Evolutionary conservation across 1,140 invertebrate genomes (phyloP).

Genomic region (Drosophila bocqueti): DNA sequence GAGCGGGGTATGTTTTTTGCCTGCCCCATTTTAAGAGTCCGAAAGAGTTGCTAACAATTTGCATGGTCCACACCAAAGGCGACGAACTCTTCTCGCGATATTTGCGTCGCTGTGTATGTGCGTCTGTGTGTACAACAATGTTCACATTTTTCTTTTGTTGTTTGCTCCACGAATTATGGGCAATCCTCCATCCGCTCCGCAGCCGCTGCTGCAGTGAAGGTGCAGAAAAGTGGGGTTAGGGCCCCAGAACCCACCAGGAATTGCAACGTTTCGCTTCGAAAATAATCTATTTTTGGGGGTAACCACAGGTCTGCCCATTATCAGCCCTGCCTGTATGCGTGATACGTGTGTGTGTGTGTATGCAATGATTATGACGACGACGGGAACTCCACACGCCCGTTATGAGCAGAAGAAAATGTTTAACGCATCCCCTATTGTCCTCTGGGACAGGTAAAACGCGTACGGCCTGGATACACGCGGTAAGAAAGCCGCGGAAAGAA

Average conservation of each 20-base stretch:
- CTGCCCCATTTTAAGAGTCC: background rate
- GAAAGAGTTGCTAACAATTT: constrained; percentile 38
- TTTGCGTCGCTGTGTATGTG: constrained; percentile 54
- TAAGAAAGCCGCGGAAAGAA: constrained; percentile 57
- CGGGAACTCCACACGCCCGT: constrained; percentile 32
- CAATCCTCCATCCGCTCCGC: constrained; percentile 41
- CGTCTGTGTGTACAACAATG: constrained; percentile 75
- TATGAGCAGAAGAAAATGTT: constrained; percentile 29
- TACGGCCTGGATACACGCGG: constrained; percentile 25
- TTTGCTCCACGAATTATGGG: constrained; percentile 78
- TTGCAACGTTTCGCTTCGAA: constrained; percentile 38
- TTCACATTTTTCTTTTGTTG: constrained; percentile 81
- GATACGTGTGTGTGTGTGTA: constrained; percentile 29
- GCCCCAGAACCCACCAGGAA: constrained; percentile 38
- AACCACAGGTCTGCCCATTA: constrained; percentile 38
- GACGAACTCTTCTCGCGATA: constrained; percentile 64
- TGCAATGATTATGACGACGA: constrained; percentile 43
- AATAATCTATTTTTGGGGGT: constrained; percentile 48
- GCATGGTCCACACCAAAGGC: constrained; percentile 28
- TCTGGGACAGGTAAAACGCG: constrained; percentile 66
- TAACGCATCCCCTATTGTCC: constrained; percentile 36
- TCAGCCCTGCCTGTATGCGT: constrained; percentile 20
- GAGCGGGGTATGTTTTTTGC: constrained; percentile 16
- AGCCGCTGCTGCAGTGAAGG: constrained; percentile 55
- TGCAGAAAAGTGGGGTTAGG: constrained; percentile 80